These are phyloP conservation scores for Philereme transversata DNA, from an alignment of 2,888 invertebrate genomes.

Conservation along the genomic window DNA sequence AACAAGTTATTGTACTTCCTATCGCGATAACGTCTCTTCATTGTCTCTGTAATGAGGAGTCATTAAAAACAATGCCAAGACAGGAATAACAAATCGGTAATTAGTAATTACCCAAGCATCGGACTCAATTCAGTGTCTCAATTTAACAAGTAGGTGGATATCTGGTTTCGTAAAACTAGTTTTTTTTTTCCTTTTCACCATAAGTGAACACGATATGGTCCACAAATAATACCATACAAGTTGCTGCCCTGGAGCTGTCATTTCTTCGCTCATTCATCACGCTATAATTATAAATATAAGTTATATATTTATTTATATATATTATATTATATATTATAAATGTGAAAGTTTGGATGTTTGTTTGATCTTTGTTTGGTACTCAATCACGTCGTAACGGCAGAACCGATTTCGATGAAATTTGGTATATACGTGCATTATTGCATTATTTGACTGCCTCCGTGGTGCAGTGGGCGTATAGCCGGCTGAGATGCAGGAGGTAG, in stretches of 20 bases:
- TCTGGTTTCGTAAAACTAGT: conserved; percentile 18
- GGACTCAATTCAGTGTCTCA: conserved; percentile 36
- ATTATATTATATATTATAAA: no score
- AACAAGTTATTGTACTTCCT: conserved; percentile 47
- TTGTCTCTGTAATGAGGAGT: conserved; percentile 52
- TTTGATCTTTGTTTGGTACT: no score
- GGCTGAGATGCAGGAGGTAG: no score
- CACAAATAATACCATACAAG: conserved; percentile 18
- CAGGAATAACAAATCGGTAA: conserved; percentile 50
- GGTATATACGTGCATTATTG: no score
- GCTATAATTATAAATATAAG: no score
- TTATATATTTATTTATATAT: no score
- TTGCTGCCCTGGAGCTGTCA: conserved; percentile 2
- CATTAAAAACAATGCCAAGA: conserved; percentile 47
- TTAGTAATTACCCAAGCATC: conserved; percentile 48
- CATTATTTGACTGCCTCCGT: no score
- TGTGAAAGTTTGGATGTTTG: no score
- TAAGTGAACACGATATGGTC: conserved; percentile 9
- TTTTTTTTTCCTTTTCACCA: conserved; percentile 15
- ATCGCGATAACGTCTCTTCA: conserved; percentile 43
- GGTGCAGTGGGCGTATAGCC: no score
- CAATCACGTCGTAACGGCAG: no score
- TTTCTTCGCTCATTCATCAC: conserved; percentile 5
- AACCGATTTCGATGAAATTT: no score
- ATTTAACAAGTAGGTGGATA: conserved; percentile 9